These are phyloP conservation scores for Aquatica leii DNA, from an alignment of 2,888 invertebrate genomes.

Conservation along the genomic window DNA sequence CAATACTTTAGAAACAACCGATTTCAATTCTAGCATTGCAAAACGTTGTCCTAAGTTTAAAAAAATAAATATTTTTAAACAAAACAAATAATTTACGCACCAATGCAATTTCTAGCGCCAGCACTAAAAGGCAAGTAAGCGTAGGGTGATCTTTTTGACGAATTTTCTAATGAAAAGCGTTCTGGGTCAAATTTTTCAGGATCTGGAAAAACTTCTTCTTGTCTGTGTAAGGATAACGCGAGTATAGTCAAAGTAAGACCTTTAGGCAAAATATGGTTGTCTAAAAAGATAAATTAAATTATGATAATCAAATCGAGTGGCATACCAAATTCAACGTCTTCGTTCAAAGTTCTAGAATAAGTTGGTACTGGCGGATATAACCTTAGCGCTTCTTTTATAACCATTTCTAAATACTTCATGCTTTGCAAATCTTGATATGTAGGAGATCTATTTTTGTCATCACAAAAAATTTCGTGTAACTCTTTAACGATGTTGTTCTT, in stretches of 20 bases:
- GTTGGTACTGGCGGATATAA: conserved; percentile 65
- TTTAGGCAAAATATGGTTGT: conserved; percentile 50
- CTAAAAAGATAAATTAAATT: conserved; percentile 16
- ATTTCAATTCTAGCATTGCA: conserved; percentile 65
- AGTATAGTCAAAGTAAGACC: conserved; percentile 59
- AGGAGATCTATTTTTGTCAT: conserved; percentile 39
- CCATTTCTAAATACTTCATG: conserved; percentile 65
- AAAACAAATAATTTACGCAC: background rate
- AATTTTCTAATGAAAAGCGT: conserved; percentile 61
- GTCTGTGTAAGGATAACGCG: conserved; percentile 62
- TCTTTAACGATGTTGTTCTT: conserved; percentile 55
- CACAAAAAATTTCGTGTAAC: conserved; percentile 53
- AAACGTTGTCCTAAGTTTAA: conserved; percentile 61
- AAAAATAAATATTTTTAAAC: background rate
- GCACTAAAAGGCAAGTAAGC: conserved; percentile 55
- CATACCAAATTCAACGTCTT: conserved; percentile 54
- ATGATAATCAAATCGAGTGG: background rate
- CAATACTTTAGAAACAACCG: conserved; percentile 63
- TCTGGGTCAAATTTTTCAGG: conserved; percentile 65
- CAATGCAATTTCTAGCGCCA: conserved; percentile 15
- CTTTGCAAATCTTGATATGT: conserved; percentile 59
- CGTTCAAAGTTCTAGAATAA: conserved; percentile 58
- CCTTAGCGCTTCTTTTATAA: conserved; percentile 65
- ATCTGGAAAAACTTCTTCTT: conserved; percentile 63
- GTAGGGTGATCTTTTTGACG: conserved; percentile 59